These are phyloP conservation scores for Acholoe squamosa DNA, from an alignment of 2,888 invertebrate species.

Conservation along the genomic window DNA sequence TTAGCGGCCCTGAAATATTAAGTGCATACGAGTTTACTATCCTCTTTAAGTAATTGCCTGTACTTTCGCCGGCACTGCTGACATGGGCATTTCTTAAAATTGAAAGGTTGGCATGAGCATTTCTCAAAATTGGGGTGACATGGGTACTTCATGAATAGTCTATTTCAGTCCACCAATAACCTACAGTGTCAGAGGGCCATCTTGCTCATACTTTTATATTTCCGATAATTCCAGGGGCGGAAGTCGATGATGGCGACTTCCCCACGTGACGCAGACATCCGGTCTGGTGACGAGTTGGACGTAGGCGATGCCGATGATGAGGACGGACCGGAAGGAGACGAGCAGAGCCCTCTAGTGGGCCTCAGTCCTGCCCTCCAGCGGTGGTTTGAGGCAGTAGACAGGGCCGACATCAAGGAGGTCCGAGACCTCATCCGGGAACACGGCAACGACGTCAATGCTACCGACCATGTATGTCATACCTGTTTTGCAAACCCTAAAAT, in stretches of 20 bases:
- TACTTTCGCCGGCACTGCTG: too few relatives aligned
- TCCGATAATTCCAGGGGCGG: background rate
- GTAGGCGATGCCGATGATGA: background rate
- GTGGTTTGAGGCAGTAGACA: slow-evolving; percentile 38
- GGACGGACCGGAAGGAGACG: background rate
- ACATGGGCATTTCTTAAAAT: too few relatives aligned
- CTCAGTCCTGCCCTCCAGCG: slow-evolving; percentile 34
- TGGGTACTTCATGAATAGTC: too few relatives aligned
- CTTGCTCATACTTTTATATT: too few relatives aligned
- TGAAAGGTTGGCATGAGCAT: too few relatives aligned
- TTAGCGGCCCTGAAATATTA: too few relatives aligned
- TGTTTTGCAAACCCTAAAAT: too few relatives aligned
- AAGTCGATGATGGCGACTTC: slow-evolving; percentile 47
- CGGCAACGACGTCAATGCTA: slow-evolving; percentile 26
- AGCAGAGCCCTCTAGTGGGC: background rate
- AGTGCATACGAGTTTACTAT: too few relatives aligned
- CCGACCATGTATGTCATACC: slow-evolving; percentile 33
- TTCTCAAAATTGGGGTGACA: too few relatives aligned
- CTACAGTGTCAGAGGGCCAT: too few relatives aligned
- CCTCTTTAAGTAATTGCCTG: too few relatives aligned
- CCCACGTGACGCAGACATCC: background rate
- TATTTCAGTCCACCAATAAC: too few relatives aligned
- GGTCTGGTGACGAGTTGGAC: background rate
- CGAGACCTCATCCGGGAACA: background rate
- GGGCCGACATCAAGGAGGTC: background rate